phyloP scores from a whole-genome alignment of 2,888 invertebrate species.

The Dione juno region DNA sequence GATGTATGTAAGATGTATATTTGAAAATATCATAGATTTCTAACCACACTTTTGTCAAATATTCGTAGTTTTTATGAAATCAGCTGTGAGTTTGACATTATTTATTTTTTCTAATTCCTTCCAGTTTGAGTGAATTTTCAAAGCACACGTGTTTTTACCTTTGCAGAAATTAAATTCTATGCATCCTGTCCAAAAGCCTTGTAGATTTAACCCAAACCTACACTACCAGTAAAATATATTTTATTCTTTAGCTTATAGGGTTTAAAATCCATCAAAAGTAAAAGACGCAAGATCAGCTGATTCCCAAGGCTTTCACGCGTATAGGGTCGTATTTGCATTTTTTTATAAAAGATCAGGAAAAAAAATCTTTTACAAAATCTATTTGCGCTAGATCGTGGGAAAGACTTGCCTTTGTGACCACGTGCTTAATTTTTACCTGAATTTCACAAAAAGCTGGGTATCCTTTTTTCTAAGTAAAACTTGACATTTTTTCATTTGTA shows the following conservation, averaged over 20 bases:
- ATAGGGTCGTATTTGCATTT: slow-evolving; percentile 64
- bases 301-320: slow-evolving; percentile 68
- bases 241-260: slow-evolving; percentile 32
- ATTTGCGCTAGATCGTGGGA: slow-evolving; percentile 74
- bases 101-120: neutral
- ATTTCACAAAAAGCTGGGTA: slow-evolving; percentile 51
- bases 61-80: neutral
- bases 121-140: neutral
- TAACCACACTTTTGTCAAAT: neutral
- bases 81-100: slow-evolving; percentile 1
- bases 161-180: slow-evolving; percentile 28
- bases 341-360: slow-evolving; percentile 59
- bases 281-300: slow-evolving; percentile 62
- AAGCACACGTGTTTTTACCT: slow-evolving; percentile 27
- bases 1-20: neutral
- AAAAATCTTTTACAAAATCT: slow-evolving; percentile 57
- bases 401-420: slow-evolving; percentile 55
- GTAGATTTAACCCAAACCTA: neutral
- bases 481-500: slow-evolving; percentile 49
- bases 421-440: slow-evolving; percentile 63
- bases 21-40: neutral
- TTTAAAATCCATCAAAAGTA: slow-evolving; percentile 43
- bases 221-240: slow-evolving; percentile 3
- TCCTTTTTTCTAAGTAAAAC: slow-evolving; percentile 19
- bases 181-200: slow-evolving; percentile 11